Evolutionary conservation across 1,140 invertebrate species (phyloP), one percentile per base, ranked within the genome.

Genomic region (Aphelinus atriplicis): DNA sequence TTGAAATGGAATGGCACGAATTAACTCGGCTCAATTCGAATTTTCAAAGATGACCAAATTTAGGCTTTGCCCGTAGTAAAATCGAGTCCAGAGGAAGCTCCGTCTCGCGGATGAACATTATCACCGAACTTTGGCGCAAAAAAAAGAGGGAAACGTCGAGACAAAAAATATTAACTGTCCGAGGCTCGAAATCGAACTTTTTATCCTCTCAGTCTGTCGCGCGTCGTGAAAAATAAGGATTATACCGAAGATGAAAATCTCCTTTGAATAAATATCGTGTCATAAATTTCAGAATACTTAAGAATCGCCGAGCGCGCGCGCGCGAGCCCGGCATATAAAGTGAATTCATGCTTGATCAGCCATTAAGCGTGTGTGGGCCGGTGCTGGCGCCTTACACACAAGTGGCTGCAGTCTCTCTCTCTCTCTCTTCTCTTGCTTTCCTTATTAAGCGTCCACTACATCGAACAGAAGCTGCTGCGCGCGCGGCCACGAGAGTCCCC

Each of bases 281-380:
- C 66, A 75, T 75, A 75, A 75, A 75, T 75, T 75, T 56, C 26
- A 50, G 50, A 63, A 70, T 75, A 58, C 73, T 69, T 63, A 69
- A 63, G 53, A 75, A 46, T 75, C 46, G 66, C 61, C 46, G 26
- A 26, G 26, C 26, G 26, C 26, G 26, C 26, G 26, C 26, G 26
- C 26, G 26, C 26, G 26, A 26, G 26, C 26, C 26, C 26, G 61
- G 66, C 53, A 5, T 63, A 68, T 74, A 74, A 74, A 74, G 66
- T 69, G 60, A 70, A 75, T 75, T 75, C 73, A 70, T 75, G 57
- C 45, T 64, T 75, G 73, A 75, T 75, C 73, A 69, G 73, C 58
- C 26, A 64, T 63, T 75, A 69, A 64, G 73, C 60, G 51, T 64
- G 73, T 75, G 73, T 75, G 73, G 60, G 66, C 73, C 42, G 66